phyloP scores from a whole-genome alignment of 2,113 vertebrate species.

The Antechinus flavipes region DNA sequence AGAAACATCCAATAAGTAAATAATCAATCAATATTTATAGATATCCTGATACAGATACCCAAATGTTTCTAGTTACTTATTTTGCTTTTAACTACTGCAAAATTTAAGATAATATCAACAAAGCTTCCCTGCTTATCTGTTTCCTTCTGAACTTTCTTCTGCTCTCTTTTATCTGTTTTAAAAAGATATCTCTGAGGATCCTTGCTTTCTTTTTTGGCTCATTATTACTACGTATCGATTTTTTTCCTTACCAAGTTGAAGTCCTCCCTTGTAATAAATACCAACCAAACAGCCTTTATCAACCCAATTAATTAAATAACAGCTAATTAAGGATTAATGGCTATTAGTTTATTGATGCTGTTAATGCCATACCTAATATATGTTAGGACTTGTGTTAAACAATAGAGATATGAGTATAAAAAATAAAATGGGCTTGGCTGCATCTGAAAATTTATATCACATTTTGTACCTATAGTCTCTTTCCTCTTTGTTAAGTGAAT shows the following conservation, averaged over 20 bases:
- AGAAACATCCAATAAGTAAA: neutral
- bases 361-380: neutral
- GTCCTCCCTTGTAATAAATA: neutral
- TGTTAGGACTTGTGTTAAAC: neutral
- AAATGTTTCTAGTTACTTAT: neutral
- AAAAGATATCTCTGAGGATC: neutral
- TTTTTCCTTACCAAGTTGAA: neutral
- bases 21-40: neutral
- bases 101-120: neutral
- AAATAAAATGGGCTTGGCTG: neutral
- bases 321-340: too few species aligned
- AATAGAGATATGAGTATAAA: neutral
- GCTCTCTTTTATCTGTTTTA: neutral
- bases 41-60: neutral
- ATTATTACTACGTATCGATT: neutral
- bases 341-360: neutral
- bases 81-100: neutral
- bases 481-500: neutral
- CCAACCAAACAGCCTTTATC: too few species aligned
- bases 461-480: neutral
- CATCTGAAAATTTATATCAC: neutral
- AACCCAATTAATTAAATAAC: too few species aligned
- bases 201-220: neutral
- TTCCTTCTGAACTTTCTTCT: neutral
- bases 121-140: neutral